Conservation (phyloP, 1,140 invertebrate genomes). For the Patella vulgata region DNA sequence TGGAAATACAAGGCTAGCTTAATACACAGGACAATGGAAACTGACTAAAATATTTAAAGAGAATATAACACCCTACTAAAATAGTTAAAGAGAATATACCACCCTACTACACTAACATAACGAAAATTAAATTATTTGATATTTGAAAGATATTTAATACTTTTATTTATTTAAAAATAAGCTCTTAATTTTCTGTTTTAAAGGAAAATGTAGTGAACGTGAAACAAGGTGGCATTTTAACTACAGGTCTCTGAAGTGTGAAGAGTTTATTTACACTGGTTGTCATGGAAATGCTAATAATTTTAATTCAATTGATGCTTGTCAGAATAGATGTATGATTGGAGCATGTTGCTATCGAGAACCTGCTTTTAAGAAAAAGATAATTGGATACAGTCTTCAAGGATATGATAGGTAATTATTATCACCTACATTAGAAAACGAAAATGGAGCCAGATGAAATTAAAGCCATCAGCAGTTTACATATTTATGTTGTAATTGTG, state of each 20-base stretch:
- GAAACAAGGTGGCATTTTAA: slow-evolving; percentile 65
- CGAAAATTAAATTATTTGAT: no score
- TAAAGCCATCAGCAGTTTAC: neutral
- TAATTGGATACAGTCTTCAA: slow-evolving; percentile 42
- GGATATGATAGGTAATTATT: slow-evolving; percentile 59
- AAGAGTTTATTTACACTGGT: slow-evolving; percentile 63
- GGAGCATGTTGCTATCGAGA: slow-evolving; percentile 53
- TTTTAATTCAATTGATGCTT: slow-evolving; percentile 49
- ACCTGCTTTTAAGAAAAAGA: slow-evolving; percentile 24
- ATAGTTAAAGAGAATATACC: no score
- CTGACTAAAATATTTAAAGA: no score
- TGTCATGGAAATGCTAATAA: slow-evolving; percentile 65
- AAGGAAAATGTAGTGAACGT: slow-evolving; percentile 40
- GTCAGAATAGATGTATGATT: slow-evolving; percentile 44
- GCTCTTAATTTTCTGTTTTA: no score
- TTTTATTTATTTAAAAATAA: no score
- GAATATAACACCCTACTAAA: no score
- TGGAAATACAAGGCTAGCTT: no score
- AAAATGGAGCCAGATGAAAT: neutral
- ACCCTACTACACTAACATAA: no score
- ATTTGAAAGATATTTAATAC: no score
- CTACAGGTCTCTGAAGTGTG: slow-evolving; percentile 53
- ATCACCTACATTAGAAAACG: no score
- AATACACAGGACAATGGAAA: no score
- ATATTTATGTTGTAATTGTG: no score